A percentile compares a stretch with the other conserved stretches of the same genome.
Evolutionary conservation across 2,888 invertebrate genomes (phyloP).

Genomic region (Conistra vaccinii): DNA sequence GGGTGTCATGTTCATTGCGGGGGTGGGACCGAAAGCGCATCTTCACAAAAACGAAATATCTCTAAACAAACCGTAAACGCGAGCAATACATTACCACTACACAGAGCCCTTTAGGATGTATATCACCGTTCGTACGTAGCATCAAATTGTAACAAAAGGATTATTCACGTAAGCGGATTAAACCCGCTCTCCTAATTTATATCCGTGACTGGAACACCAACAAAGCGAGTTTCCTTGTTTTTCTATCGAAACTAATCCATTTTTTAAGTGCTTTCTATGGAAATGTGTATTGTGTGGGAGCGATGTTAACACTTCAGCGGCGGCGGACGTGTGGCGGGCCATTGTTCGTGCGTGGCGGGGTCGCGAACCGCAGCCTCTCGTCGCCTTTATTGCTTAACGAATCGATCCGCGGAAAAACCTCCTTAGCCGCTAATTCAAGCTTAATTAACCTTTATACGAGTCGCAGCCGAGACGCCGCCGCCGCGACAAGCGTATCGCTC

Average conservation of each 20-base stretch:
- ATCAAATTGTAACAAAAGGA: constrained; percentile 80
- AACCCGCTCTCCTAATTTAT: constrained; percentile 78
- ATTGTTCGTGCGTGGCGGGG: constrained; percentile 73
- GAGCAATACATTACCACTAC: constrained; percentile 73
- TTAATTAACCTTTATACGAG: constrained; percentile 84
- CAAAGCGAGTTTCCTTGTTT: constrained; percentile 73
- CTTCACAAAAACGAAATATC: constrained; percentile 72
- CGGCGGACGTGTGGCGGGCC: constrained; percentile 63
- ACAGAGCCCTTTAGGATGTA: constrained; percentile 71
- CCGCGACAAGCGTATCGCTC: constrained; percentile 87
- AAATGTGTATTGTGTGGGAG: constrained; percentile 72
- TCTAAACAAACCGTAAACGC: constrained; percentile 68
- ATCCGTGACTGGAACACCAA: constrained; percentile 69
- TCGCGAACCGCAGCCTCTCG: constrained; percentile 69
- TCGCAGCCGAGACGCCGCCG: constrained; percentile 77
- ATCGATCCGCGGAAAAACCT: constrained; percentile 74
- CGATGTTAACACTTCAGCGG: constrained; percentile 75
- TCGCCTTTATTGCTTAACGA: constrained; percentile 70
- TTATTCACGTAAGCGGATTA: constrained; percentile 79
- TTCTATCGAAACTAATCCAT: constrained; percentile 70
- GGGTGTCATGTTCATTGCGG: constrained; percentile 64
- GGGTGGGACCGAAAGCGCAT: constrained; percentile 59
- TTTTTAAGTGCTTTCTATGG: constrained; percentile 78
- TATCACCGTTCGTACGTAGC: constrained; percentile 66
- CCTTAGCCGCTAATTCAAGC: constrained; percentile 76